A percentile compares a stretch with the other conserved stretches of the same genome.
Conservation (phyloP, 2,113 vertebrate species). For the Atlantisia rogersi region DNA sequence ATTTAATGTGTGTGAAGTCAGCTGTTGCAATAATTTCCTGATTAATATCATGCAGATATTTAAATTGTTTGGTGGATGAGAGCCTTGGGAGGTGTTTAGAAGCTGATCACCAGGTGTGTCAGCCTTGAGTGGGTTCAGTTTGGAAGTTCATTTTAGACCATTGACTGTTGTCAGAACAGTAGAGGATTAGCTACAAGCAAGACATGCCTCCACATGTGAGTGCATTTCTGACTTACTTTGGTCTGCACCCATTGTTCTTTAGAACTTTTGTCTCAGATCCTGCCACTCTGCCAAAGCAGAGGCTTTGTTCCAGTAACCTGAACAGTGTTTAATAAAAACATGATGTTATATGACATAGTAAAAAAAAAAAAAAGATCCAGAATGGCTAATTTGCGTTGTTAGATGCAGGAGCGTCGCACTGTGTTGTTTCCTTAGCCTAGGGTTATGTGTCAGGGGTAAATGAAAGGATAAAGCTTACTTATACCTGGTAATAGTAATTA, state of each 20-base stretch:
- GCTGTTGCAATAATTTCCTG: neutral
- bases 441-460: neutral
- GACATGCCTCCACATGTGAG: neutral
- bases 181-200: neutral
- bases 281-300: neutral
- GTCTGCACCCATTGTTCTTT: neutral
- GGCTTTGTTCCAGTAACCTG: neutral
- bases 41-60: neutral
- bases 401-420: neutral
- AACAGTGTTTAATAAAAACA: neutral
- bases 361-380: neutral
- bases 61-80: neutral
- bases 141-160: neutral
- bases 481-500: neutral
- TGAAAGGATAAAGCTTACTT: neutral
- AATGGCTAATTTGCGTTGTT: neutral
- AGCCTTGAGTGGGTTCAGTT: neutral
- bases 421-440: neutral
- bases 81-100: neutral
- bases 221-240: neutral
- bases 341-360: neutral
- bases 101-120: neutral
- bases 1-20: neutral
- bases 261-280: neutral
- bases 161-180: neutral